Evolutionary conservation across 2,888 invertebrate genomes (phyloP).

Genomic region (Oxystoma pomonae): DNA sequence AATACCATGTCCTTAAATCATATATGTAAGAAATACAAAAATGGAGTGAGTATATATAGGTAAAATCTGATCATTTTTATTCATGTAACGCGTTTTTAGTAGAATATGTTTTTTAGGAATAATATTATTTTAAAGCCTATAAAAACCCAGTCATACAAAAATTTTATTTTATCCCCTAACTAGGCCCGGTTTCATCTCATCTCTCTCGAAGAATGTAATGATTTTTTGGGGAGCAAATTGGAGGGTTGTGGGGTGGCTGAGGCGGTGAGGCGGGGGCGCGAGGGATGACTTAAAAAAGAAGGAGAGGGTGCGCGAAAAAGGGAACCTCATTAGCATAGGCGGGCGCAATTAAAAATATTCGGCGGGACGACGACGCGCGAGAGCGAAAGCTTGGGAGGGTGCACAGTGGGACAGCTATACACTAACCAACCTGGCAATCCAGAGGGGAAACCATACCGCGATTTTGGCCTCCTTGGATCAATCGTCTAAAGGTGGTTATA

Average conservation of each 20-base stretch:
- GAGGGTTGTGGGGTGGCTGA: constrained; percentile 18
- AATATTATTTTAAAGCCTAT: background rate
- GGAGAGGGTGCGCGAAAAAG: constrained; percentile 23
- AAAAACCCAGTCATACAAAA: background rate
- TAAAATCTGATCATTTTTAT: too few species aligned
- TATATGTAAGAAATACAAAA: too few species aligned
- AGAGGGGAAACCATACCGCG: too few species aligned
- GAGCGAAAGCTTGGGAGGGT: constrained; percentile 6
- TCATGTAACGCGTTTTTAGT: too few species aligned
- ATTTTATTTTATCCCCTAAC: background rate
- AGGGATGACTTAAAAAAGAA: background rate
- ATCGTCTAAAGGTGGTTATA: too few species aligned
- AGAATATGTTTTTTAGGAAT: too few species aligned
- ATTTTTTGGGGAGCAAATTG: constrained; percentile 67
- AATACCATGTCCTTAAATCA: too few species aligned
- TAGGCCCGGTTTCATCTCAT: background rate
- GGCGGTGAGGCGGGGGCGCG: background rate
- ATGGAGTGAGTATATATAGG: too few species aligned
- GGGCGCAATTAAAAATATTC: constrained; percentile 29
- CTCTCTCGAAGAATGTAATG: constrained; percentile 70
- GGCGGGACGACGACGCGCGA: constrained; percentile 15
- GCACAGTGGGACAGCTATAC: too few species aligned
- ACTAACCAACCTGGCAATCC: too few species aligned
- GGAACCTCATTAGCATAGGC: constrained; percentile 46
- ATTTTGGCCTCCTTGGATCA: too few species aligned